A percentile compares a stretch with the other conserved stretches of the same genome.
Evolutionary conservation across 1,140 invertebrate genomes (phyloP).

Genomic region (Mylabris phalerata): DNA sequence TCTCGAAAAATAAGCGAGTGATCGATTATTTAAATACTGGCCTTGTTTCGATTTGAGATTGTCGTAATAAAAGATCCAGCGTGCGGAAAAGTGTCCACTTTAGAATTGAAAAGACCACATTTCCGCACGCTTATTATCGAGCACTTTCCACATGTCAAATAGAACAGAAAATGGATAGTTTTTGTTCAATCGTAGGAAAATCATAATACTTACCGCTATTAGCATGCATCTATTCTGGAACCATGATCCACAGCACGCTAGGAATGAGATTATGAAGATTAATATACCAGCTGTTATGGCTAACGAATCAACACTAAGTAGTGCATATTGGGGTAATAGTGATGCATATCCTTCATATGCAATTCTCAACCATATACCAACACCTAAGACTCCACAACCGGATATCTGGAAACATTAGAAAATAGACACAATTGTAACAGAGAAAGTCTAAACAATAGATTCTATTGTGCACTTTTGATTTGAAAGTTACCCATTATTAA

Average conservation of each 20-base stretch:
- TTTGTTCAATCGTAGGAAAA: too few species aligned
- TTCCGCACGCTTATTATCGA: too few species aligned
- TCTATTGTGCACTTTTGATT: too few species aligned
- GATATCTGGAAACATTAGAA: too few species aligned
- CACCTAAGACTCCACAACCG: constrained; percentile 65
- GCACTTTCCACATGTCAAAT: too few species aligned
- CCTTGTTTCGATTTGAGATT: too few species aligned
- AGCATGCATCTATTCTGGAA: constrained; percentile 71
- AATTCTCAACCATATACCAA: constrained; percentile 66
- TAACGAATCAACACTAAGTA: constrained; percentile 61
- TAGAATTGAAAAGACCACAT: too few species aligned
- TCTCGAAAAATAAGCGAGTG: neutral
- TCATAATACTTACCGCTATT: constrained; percentile 55
- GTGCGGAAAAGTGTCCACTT: neutral
- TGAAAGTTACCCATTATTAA: too few species aligned
- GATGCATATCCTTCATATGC: constrained; percentile 64
- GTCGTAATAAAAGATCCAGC: neutral
- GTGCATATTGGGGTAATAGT: constrained; percentile 62
- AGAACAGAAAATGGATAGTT: too few species aligned
- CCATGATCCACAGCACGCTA: constrained; percentile 77
- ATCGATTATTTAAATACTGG: too few species aligned
- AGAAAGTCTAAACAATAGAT: neutral
- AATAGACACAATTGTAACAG: neutral
- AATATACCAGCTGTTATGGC: constrained; percentile 60
- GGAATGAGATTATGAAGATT: constrained; percentile 67